Evolutionary conservation across 2,888 invertebrate species (phyloP), one percentile per base, ranked within the genome.

Genomic region (Drosophila emarginata): DNA sequence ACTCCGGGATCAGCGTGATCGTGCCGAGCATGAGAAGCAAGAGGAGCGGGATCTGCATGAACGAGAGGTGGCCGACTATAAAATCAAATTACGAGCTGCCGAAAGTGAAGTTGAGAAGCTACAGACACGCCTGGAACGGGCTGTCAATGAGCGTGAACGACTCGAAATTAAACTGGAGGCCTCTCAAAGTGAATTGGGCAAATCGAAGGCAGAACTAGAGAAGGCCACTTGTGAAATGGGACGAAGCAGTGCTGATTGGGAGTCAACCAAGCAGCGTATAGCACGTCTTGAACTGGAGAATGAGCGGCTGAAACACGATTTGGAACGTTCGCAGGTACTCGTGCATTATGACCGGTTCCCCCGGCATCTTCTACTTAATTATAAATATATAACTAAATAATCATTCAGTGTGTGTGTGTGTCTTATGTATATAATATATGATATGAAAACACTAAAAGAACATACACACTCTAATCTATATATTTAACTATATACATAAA

Each of bases 41-140:
- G 99, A 99, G 92, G 99, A 99, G 91, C 94, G 98, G 75, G 98
- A 98, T 88, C 93, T 97, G 15, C 97, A 97, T 90, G 97, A 98
- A 91, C 94, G 98, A 83, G 97, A 98, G 91, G 95, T 98, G 85
- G 97, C 98, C 61, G 98, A 99, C 91, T 97, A 97, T 90, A 98
- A 98, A 92, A 96, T 98, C 95, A 98, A 98, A 92, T 93, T 98
- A 70, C 97, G 97, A 88, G 94, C 97, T 14, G 93, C 97, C 64
- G 97, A 98, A 91, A 97, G 97, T 82, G 98, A 98, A 93, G 97
- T 97, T 11, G 97, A 97, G 90, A 97, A 97, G 92, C 93, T 97
- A 62, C 96, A 96, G 65, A 96, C 96, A 32, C 94, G 98, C 67
- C 93, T 98, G 76, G 98, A 98, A 91, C 94, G 98, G 89, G 97